Conservation (phyloP, 2,113 vertebrate species). For the Chionis minor region DNA sequence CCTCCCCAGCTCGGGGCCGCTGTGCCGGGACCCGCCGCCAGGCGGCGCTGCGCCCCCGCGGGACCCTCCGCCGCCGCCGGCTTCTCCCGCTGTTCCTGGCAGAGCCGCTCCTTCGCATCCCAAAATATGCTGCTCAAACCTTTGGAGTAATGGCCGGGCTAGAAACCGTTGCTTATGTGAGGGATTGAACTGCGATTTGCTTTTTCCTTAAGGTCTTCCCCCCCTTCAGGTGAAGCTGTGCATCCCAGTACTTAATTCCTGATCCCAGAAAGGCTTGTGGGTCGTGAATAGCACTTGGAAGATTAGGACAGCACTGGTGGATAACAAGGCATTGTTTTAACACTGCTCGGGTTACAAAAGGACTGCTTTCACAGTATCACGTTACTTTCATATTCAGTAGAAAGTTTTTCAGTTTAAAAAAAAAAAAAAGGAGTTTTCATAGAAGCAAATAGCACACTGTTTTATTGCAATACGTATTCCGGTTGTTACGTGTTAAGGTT, state of each 20-base stretch:
- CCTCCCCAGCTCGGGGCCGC: neutral
- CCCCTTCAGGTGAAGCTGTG: too few relatives aligned
- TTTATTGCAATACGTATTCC: neutral
- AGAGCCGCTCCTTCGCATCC: too few relatives aligned
- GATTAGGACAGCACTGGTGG: neutral
- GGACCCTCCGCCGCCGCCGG: neutral
- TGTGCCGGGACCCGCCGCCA: fast-evolving
- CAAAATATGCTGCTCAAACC: neutral
- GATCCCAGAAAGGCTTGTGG: too few relatives aligned
- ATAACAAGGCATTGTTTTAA: neutral
- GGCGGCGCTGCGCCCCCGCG: neutral
- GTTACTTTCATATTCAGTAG: neutral
- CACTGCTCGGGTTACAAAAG: neutral
- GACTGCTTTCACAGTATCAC: fast-evolving
- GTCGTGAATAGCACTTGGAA: neutral
- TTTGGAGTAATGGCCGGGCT: neutral
- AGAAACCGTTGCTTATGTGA: too few relatives aligned
- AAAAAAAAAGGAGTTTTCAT: neutral
- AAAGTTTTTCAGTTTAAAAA: neutral
- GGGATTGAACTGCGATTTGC: too few relatives aligned
- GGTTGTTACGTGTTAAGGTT: neutral
- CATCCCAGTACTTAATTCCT: neutral
- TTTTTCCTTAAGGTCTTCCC: too few relatives aligned
- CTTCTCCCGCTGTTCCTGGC: neutral
- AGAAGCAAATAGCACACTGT: neutral